These are phyloP conservation scores for Acipenser transmontanus DNA, from an alignment of 2,797 vertebrate species.

Conservation along the genomic window DNA sequence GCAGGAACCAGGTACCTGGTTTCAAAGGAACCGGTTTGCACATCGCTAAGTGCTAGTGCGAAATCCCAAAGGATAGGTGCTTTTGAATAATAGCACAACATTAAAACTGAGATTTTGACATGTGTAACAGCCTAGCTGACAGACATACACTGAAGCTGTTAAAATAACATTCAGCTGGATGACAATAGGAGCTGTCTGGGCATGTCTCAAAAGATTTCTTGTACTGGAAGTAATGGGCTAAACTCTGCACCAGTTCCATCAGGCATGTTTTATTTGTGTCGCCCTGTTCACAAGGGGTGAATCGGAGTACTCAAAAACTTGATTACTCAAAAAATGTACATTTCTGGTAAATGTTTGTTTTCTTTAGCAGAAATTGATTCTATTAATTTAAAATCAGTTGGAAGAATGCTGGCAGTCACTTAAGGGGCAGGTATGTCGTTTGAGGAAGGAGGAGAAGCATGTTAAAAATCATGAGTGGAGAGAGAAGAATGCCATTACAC, in stretches of 20 bases:
- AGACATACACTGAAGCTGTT: slow-evolving; percentile 55
- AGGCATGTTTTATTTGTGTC: slow-evolving; percentile 49
- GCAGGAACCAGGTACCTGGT: too few relatives aligned
- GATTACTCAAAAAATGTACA: too few relatives aligned
- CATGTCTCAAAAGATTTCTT: slow-evolving; percentile 68
- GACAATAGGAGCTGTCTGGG: slow-evolving; percentile 68
- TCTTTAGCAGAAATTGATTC: too few relatives aligned
- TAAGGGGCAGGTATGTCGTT: too few relatives aligned
- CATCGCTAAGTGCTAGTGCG: slow-evolving; percentile 13
- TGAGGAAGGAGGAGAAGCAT: too few relatives aligned
- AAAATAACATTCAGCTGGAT: slow-evolving; percentile 57
- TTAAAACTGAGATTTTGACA: slow-evolving; percentile 31
- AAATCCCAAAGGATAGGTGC: slow-evolving; percentile 19
- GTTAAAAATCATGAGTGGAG: too few relatives aligned
- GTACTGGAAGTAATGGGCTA: slow-evolving; percentile 71
- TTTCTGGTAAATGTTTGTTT: too few relatives aligned
- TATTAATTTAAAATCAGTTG: too few relatives aligned
- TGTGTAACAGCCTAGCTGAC: slow-evolving; percentile 29
- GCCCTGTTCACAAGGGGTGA: slow-evolving; percentile 16
- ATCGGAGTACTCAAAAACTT: too few relatives aligned
- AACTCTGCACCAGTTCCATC: slow-evolving; percentile 48
- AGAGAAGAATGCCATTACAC: too few relatives aligned
- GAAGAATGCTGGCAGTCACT: too few relatives aligned
- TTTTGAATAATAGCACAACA: slow-evolving; percentile 43
- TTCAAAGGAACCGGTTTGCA: too few relatives aligned